Percentiles rank a stretch among this genome's conserved stretches.
phyloP scores from a whole-genome alignment of 2,888 invertebrate species.

The Xestia sexstrigata region DNA sequence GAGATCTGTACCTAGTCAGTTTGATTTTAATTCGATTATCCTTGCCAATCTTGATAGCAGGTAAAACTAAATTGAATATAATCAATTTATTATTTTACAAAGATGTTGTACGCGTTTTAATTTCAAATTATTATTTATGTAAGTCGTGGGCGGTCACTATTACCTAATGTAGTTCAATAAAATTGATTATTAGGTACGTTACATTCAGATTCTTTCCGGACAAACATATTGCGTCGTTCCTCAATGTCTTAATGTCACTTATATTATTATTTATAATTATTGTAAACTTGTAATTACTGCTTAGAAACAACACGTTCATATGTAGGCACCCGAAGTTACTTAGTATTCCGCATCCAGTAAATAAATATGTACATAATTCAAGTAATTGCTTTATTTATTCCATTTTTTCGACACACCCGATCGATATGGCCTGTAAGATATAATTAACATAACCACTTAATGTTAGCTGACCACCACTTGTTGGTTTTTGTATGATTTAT shows the following conservation, averaged over 20 bases:
- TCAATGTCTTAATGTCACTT: conserved; percentile 29
- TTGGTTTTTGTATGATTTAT: conserved; percentile 68
- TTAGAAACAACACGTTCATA: conserved; percentile 29
- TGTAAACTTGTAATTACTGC: conserved; percentile 45
- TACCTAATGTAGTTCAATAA: conserved; percentile 13
- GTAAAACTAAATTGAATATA: conserved; percentile 1
- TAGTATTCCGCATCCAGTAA: conserved; percentile 60
- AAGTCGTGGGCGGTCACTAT: conserved; percentile 10
- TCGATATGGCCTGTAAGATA: conserved; percentile 31
- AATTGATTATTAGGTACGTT: conserved; percentile 12
- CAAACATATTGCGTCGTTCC: conserved; percentile 35
- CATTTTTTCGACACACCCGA: conserved; percentile 58
- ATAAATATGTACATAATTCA: conserved; percentile 70
- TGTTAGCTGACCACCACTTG: conserved; percentile 43
- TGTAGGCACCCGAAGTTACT: conserved; percentile 33
- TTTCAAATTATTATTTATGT: conserved; percentile 12
- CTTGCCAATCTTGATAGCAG: background rate
- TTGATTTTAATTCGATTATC: background rate
- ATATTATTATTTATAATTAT: conserved; percentile 36
- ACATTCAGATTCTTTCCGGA: conserved; percentile 29
- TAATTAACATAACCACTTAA: conserved; percentile 67
- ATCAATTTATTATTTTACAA: background rate
- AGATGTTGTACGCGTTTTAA: background rate
- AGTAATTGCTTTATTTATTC: conserved; percentile 72
- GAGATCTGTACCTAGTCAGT: background rate